Evolutionary conservation across 2,797 vertebrate species (phyloP), one percentile per base, ranked within the genome.

Genomic region (Rhodeus uyekii): DNA sequence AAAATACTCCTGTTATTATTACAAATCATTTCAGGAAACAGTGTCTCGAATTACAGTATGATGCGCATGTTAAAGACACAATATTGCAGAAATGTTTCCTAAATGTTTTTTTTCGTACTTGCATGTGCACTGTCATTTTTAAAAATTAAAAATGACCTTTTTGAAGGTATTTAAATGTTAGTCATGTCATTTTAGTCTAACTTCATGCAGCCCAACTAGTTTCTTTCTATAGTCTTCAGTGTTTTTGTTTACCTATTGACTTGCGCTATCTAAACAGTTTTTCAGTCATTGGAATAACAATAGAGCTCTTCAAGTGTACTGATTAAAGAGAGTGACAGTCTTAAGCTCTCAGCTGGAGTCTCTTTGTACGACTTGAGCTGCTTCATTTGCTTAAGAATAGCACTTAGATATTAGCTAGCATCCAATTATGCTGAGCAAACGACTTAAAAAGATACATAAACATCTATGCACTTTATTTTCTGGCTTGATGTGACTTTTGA

Each of bases 261-360:
- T 46, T 29, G 58, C 53, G 44, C 58, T 73, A 78, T 64, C 68
- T 69, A 72, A 36, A 73, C 81, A 60, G 73, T 34, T 75, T 84
- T 71, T 71, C n/a, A 69, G 53, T n/a, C 16, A 76, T 48, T 80
- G 82, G 85, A 80, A 79, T 87, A 87, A 92, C 92, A 93, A 90
- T 87, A 85, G 84, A 83, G 69, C 86, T 87, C 85, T 91, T 87
- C 88, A 86, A 86, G 16, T 80, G 86, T 53, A 61, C 68, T 82
- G 84, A 87, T 81, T 48, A 76, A n/a, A 76, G 71, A 79, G 83
- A 84, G 78, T 87, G 79, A 84, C 32, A 44, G 65, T 84, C 83
- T 85, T 58, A 87, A 83, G 82, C 71, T 87, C 88, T 87, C 91
- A 90, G 90, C 89, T 93, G 90, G 92, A 84, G 68, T 65, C 78